phyloP scores from a whole-genome alignment of 1,140 invertebrate genomes.

The Acromyrmex charruanus region DNA sequence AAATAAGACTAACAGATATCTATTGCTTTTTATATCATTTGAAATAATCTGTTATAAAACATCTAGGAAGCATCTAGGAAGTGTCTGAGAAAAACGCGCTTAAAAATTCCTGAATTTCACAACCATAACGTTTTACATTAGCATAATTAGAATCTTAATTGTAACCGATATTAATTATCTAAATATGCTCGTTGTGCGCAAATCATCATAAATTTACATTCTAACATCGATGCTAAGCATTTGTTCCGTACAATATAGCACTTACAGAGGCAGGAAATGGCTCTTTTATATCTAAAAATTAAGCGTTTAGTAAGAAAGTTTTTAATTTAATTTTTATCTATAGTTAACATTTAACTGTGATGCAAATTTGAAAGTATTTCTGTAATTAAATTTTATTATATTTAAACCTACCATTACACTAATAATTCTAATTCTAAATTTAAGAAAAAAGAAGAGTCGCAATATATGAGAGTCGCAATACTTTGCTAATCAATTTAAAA shows the following conservation, averaged over 20 bases:
- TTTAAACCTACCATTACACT: background rate
- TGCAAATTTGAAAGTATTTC: background rate
- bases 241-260: background rate
- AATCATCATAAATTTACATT: slow-evolving; percentile 23
- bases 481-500: background rate
- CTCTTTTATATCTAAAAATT: background rate
- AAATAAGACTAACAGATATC: background rate
- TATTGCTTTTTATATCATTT: background rate
- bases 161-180: background rate
- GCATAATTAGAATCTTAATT: background rate
- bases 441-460: background rate
- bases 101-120: background rate
- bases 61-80: background rate
- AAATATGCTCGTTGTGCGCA: background rate
- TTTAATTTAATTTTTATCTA: background rate
- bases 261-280: background rate
- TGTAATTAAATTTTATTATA: background rate
- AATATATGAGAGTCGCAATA: background rate
- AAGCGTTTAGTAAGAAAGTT: background rate
- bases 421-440: background rate
- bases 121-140: background rate
- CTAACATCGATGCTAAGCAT: background rate
- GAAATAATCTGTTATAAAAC: background rate
- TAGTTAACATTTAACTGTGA: background rate
- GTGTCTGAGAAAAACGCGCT: background rate